Conservation (phyloP, 2,888 invertebrate species). For the Eupithecia vulgata region DNA sequence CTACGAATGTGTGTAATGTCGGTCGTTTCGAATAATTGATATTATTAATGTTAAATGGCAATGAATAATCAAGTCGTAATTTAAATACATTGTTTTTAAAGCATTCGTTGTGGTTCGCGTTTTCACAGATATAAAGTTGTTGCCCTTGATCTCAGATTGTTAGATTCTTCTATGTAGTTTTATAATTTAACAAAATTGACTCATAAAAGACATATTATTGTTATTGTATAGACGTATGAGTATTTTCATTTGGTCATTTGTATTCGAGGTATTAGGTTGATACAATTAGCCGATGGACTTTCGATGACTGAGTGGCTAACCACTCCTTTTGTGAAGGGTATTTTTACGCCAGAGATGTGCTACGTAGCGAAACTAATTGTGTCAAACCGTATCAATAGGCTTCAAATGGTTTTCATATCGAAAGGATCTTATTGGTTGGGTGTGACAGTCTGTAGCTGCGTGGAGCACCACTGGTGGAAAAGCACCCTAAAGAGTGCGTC, state of each 20-base stretch:
- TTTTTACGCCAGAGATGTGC: neutral
- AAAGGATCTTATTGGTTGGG: neutral
- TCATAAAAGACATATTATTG: conserved; percentile 72
- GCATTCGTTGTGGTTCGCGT: conserved; percentile 60
- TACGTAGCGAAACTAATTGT: neutral
- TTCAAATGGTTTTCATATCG: neutral
- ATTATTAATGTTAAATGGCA: conserved; percentile 69
- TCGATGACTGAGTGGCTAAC: conserved; percentile 77
- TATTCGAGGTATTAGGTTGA: conserved; percentile 76
- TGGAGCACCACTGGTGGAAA: neutral
- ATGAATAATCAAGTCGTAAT: conserved; percentile 63
- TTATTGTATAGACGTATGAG: conserved; percentile 77
- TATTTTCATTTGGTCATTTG: conserved; percentile 75
- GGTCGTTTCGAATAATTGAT: conserved; percentile 62
- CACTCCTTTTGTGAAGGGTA: too few relatives aligned
- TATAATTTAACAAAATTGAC: conserved; percentile 75
- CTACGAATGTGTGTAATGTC: conserved; percentile 54
- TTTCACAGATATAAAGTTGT: conserved; percentile 67
- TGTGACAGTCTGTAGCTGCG: neutral
- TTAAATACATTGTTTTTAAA: conserved; percentile 58
- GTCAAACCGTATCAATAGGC: neutral
- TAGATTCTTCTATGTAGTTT: conserved; percentile 77
- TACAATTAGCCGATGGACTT: conserved; percentile 82
- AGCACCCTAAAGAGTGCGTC: conserved; percentile 59
- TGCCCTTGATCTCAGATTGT: conserved; percentile 73